Base-by-base conservation (phyloP, 2,888 invertebrate genomes). In the Tuberolachnus salignus region DNA sequence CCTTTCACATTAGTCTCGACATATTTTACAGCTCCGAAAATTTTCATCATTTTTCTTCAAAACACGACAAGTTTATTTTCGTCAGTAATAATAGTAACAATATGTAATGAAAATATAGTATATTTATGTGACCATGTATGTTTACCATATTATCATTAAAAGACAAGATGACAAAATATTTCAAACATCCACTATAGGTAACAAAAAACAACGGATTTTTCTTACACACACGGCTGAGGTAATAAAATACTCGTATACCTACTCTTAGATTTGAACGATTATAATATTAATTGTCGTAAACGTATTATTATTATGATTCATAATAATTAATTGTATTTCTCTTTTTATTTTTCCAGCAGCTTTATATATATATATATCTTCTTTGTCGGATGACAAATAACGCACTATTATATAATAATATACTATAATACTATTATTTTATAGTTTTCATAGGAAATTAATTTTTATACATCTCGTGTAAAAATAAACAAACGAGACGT, bases 331-430 rank as follows among this genome's bases (percentile, higher is more conserved):
- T 78, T 42, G 51, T 67, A n/a, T n/a, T n/a, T n/a, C n/a, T n/a
- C n/a, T n/a, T n/a, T n/a, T 21, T 23, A n/a, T 61, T 57, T 75
- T 46, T 78, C 69, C 67, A 34, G 67, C 55, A 34, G 57, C 57
- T 34, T 49, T 59, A 14, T 51, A n/a, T n/a, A n/a, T n/a, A n/a
- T n/a, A n/a, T n/a, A n/a, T 51, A 55, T 63, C 13, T 34, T 59
- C 49, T 51, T 59, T 4, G 42, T 51, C n/a, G 67, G 78, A 69
- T 69, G 78, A 78, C 78, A 78, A 78, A 78, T 78, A 67, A 78
- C 78, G 42, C 67, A n/a, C n/a, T n/a, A n/a, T n/a, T n/a, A n/a
- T n/a, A n/a, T n/a, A n/a, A n/a, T n/a, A n/a, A n/a, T 6, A 21
- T 57, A 57, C 14, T n/a, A 42, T 63, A 64, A 74, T 64, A 64